These are phyloP conservation scores for Megalurothrips usitatus DNA, from an alignment of 2,888 invertebrate genomes.

Conservation along the genomic window DNA sequence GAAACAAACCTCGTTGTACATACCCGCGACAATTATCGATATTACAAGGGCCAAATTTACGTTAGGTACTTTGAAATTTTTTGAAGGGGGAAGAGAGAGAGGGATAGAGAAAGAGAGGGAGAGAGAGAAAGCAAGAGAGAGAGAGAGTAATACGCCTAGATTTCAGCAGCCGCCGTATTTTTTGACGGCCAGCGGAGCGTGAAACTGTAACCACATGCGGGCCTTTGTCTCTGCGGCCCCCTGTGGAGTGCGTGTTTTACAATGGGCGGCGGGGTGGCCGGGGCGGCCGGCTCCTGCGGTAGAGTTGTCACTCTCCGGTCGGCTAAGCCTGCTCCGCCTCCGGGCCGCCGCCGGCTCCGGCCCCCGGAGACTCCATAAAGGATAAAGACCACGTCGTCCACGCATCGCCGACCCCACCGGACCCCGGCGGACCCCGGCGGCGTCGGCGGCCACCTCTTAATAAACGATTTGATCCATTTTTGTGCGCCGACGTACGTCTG, in stretches of 20 bases:
- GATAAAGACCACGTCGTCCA: not conserved
- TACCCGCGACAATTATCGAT: no score
- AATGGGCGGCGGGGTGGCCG: no score
- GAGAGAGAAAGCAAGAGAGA: no score
- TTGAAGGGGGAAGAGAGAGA: no score
- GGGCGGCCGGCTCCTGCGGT: not conserved
- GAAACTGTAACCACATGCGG: not conserved
- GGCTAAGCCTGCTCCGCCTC: not conserved
- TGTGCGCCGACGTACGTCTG: not conserved
- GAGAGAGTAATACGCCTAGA: no score
- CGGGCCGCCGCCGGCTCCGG: not conserved
- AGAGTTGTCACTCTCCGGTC: not conserved
- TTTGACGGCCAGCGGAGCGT: not conserved
- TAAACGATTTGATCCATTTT: conserved; percentile 21
- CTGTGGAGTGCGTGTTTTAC: no score
- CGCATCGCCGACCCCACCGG: not conserved
- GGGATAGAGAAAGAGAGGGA: no score
- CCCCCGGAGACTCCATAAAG: not conserved
- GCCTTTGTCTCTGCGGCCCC: not conserved
- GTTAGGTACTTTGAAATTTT: no score
- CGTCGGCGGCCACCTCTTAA: not conserved
- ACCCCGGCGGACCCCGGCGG: not conserved
- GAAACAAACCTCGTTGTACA: no score
- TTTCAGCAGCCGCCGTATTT: not conserved
- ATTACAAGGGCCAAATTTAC: no score